Percentiles rank a stretch among this genome's conserved stretches.
Conservation (phyloP, 1,140 invertebrate genomes). For the Sweltsa coloradensis region DNA sequence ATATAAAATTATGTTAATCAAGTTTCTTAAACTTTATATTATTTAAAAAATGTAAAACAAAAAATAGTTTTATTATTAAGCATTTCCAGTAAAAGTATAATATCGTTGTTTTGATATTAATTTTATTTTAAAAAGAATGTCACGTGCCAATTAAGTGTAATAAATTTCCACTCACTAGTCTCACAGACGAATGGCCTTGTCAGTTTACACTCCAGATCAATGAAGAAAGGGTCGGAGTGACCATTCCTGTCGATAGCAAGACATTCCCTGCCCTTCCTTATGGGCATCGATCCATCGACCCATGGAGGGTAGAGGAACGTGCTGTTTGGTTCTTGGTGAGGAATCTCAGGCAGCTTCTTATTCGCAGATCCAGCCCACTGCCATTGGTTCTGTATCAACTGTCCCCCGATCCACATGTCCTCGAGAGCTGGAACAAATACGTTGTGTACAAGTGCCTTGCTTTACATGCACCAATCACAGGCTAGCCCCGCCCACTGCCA, state of each 20-base stretch:
- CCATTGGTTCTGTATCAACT: neutral
- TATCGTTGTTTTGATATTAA: too few relatives aligned
- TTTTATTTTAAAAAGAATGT: too few relatives aligned
- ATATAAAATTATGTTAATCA: too few relatives aligned
- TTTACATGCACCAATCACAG: neutral
- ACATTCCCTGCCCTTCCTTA: constrained; percentile 20
- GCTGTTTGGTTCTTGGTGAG: neutral
- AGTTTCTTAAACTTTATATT: too few relatives aligned
- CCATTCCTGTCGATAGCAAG: constrained; percentile 18
- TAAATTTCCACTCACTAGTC: constrained; percentile 5
- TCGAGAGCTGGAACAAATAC: neutral
- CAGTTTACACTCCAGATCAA: constrained; percentile 22
- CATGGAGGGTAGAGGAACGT: neutral
- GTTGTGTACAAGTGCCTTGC: neutral
- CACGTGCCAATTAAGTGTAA: too few relatives aligned
- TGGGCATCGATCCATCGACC: constrained; percentile 9
- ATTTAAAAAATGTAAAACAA: too few relatives aligned
- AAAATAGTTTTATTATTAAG: too few relatives aligned
- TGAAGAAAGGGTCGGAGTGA: constrained; percentile 20
- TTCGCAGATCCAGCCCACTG: neutral
- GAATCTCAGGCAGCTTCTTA: neutral
- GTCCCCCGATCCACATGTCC: neutral
- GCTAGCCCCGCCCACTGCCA: neutral
- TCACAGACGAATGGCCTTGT: constrained; percentile 22
- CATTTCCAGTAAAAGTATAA: too few relatives aligned